A percentile compares a stretch with the other conserved stretches of the same genome.
Evolutionary conservation across 2,888 invertebrate genomes (phyloP).

Genomic region (Neria commutata): DNA sequence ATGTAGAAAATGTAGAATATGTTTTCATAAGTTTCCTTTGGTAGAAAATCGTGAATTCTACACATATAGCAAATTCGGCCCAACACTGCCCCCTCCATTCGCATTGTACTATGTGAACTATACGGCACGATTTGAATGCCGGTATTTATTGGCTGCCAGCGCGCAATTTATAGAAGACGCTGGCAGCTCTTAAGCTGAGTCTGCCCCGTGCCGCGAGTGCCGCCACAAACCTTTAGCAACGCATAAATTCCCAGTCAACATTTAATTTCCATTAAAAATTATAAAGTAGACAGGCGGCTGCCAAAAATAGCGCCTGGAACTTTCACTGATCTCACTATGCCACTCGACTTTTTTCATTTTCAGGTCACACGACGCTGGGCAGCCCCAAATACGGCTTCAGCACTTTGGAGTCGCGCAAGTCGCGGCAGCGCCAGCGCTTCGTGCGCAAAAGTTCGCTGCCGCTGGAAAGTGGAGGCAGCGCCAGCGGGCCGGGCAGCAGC

Average conservation of each 20-base stretch:
- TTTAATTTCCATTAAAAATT: constrained; percentile 28
- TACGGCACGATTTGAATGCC: not conserved
- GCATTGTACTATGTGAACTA: no score
- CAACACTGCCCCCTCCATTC: no score
- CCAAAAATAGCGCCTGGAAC: constrained; percentile 22
- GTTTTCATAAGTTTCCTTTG: no score
- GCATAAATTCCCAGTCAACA: constrained; percentile 18
- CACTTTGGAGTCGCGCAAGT: constrained; percentile 66
- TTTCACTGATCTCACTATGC: constrained; percentile 2
- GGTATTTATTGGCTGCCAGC: constrained; percentile 6
- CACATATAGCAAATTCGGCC: no score
- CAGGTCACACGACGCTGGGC: constrained; percentile 55
- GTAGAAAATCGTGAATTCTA: no score
- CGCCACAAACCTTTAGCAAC: constrained; percentile 16
- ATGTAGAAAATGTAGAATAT: no score
- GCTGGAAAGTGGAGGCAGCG: constrained; percentile 53
- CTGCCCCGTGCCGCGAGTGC: not conserved
- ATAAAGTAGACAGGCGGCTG: not conserved
- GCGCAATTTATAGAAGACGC: constrained; percentile 2
- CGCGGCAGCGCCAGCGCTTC: constrained; percentile 59
- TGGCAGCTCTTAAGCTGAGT: not conserved
- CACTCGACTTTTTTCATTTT: no score
- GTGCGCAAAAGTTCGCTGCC: constrained; percentile 65
- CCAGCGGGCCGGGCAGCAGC: constrained; percentile 41
- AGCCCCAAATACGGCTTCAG: constrained; percentile 67